phyloP scores from a whole-genome alignment of 2,797 vertebrate species.

The Silurus aristotelis region DNA sequence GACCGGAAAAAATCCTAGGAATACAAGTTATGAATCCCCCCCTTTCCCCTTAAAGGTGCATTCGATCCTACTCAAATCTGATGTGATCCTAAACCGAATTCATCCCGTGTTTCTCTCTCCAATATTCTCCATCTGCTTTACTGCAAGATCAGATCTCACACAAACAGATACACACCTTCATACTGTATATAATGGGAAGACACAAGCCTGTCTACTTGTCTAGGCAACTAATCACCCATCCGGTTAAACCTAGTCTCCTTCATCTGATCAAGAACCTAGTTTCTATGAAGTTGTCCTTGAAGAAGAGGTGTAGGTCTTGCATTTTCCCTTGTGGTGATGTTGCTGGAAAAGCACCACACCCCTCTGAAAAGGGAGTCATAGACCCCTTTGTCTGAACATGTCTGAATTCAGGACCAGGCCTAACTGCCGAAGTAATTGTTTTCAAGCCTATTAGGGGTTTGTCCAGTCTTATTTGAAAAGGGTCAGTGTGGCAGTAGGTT shows the following conservation, averaged over 20 bases:
- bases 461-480: neutral
- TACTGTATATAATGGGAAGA: neutral
- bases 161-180: neutral
- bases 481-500: neutral
- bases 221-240: neutral
- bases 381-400: neutral
- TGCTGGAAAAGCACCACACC: constrained; percentile 43
- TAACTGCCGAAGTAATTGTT: neutral
- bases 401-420: neutral
- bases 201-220: neutral
- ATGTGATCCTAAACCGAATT: neutral
- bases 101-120: neutral
- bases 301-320: constrained; percentile 26
- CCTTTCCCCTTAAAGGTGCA: neutral
- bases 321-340: constrained; percentile 20
- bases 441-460: neutral
- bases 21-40: too few species aligned
- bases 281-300: constrained; percentile 5
- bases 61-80: neutral
- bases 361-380: constrained; percentile 32
- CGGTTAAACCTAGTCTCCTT: neutral
- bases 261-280: neutral
- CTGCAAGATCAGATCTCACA: constrained; percentile 7
- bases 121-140: neutral
- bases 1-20: too few species aligned